Base-by-base conservation (phyloP, 2,888 invertebrate genomes). In the Nomada hirtipes region DNA sequence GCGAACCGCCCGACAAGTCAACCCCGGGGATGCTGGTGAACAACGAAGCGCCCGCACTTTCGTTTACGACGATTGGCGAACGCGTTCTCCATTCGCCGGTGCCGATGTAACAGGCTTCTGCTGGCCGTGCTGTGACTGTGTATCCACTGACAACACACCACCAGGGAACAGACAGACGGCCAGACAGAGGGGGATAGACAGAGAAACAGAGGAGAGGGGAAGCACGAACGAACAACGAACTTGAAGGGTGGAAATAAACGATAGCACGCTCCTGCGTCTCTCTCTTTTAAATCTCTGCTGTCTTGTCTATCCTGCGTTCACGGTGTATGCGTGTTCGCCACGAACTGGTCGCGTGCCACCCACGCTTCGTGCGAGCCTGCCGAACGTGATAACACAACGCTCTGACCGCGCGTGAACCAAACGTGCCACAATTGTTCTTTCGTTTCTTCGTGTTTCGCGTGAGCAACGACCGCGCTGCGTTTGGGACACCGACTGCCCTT, bases 1-100 rank as follows among this genome's bases (percentile, higher is more conserved):
- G 72, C 59, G 52, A 79, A 42, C n/a, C 63, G 23, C 52, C 42
- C 69, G 53, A 69, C 29, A 67, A 60, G 9, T 36, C 2, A 15
- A 1, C 36, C 10, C 18, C 23, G 50, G 29, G 20, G 29, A 53
- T 26, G 55, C 47, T 50, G n/a, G 57, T 53, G 3, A 4, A 60
- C 18, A 13, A 68, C 59, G 57, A 63, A 71, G 53, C 79, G 79
- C 84, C 85, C 85, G 89, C 90, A 91, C 90, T 86, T 90, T 89
- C 86, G 85, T 77, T 89, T 87, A 53, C 88, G 82, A 79, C 86
- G 89, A 87, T 89, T 86, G 78, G 88, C 87, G 83, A 88, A 86
- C 86, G 86, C 87, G 81, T 88, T 89, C 89, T 86, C 90, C 91
- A 91, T 91, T 91, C 91, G 88, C 86, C 70, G 76, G 61, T 26